A percentile compares a stretch with the other conserved stretches of the same genome.
These are phyloP conservation scores for Tribolium freemani DNA, from an alignment of 2,888 invertebrate genomes.

Conservation along the genomic window DNA sequence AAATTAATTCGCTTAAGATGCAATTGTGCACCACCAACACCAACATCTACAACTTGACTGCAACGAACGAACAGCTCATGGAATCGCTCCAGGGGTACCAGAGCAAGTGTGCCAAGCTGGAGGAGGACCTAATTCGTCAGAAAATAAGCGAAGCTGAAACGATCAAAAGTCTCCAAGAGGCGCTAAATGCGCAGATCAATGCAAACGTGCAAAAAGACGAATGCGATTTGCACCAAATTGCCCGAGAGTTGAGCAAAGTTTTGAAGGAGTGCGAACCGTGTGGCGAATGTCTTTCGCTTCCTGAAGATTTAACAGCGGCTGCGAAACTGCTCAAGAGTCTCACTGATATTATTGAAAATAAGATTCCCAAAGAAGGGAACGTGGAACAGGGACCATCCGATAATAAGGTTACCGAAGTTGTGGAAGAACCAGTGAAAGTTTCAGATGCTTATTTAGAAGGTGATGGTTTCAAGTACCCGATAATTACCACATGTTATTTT, in stretches of 20 bases:
- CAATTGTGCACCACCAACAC: slow-evolving; percentile 59
- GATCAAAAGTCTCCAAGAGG: slow-evolving; percentile 50
- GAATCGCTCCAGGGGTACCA: slow-evolving; percentile 57
- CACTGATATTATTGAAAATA: slow-evolving; percentile 57
- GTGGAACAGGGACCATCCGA: no score
- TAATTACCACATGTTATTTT: no score
- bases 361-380: slow-evolving; percentile 15
- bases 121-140: slow-evolving; percentile 64
- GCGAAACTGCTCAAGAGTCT: slow-evolving; percentile 60
- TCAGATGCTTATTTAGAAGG: no score
- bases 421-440: no score
- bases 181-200: slow-evolving; percentile 4
- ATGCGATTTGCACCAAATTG: slow-evolving; percentile 56
- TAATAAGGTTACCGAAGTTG: no score
- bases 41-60: slow-evolving; percentile 58
- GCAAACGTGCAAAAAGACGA: slow-evolving; percentile 6
- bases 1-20: slow-evolving; percentile 59
- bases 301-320: slow-evolving; percentile 59
- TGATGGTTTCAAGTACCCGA: no score
- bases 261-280: slow-evolving; percentile 58
- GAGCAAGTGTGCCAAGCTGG: slow-evolving; percentile 59
- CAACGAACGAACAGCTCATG: slow-evolving; percentile 58
- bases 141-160: slow-evolving; percentile 65
- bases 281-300: slow-evolving; percentile 54
- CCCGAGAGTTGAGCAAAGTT: slow-evolving; percentile 60